phyloP scores from a whole-genome alignment of 2,797 vertebrate genomes.

The Phaenicophaeus curvirostris region DNA sequence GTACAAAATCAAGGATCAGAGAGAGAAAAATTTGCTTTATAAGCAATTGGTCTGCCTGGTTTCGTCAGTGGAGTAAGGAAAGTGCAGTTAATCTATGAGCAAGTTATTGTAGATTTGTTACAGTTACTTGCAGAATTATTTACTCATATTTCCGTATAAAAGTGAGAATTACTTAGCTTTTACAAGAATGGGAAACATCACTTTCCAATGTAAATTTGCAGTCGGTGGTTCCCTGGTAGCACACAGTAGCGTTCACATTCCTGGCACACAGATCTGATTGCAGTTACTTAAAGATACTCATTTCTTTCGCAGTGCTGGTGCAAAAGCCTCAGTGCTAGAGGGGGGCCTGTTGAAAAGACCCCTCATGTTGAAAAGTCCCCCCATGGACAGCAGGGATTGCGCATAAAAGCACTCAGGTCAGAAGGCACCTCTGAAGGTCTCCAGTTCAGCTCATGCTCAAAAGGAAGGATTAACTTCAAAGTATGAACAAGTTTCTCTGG shows the following conservation, averaged over 20 bases:
- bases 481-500: neutral
- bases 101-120: neutral
- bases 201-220: neutral
- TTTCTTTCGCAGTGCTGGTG: neutral
- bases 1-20: neutral
- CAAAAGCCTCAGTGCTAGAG: neutral
- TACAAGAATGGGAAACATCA: neutral
- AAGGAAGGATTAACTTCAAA: neutral
- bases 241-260: rapidly evolving
- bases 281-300: neutral
- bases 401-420: neutral
- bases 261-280: too few species aligned
- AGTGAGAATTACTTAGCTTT: neutral
- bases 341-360: neutral
- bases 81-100: neutral
- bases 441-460: neutral
- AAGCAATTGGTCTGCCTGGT: neutral
- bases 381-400: neutral
- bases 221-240: neutral
- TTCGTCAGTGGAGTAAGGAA: neutral
- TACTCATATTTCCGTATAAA: neutral
- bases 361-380: neutral
- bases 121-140: neutral
- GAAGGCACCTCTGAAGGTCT: neutral
- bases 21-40: neutral